A percentile compares a stretch with the other conserved stretches of the same genome.
phyloP scores from a whole-genome alignment of 2,888 invertebrate genomes.

The Salticus scenicus region DNA sequence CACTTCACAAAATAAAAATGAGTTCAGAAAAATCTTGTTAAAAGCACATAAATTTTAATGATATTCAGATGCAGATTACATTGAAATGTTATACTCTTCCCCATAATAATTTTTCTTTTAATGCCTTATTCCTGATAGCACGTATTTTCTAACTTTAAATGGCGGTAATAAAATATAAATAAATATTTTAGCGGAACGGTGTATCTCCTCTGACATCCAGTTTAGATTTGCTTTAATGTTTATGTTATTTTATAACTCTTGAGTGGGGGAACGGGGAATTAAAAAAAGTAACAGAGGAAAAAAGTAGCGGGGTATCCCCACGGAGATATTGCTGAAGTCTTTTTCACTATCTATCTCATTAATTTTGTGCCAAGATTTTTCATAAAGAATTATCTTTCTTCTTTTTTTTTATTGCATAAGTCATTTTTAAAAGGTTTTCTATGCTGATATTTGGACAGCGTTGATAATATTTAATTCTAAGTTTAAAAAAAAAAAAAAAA shows the following conservation, averaged over 20 bases:
- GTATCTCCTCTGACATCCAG: too few relatives aligned
- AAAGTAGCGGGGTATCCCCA: background rate
- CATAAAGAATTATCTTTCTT: too few relatives aligned
- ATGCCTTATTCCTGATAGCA: too few relatives aligned
- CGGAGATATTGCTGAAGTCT: background rate
- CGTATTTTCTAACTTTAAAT: background rate
- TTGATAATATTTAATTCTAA: too few relatives aligned
- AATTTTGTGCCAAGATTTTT: background rate
- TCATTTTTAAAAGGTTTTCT: too few relatives aligned
- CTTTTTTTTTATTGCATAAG: too few relatives aligned
- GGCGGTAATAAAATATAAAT: background rate
- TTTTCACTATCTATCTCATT: background rate
- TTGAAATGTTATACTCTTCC: background rate
- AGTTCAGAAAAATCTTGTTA: too few relatives aligned
- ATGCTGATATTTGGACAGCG: too few relatives aligned
- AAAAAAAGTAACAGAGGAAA: background rate
- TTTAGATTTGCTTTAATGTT: background rate
- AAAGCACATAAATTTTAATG: background rate
- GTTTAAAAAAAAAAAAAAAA: too few relatives aligned
- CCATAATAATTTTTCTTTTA: background rate
- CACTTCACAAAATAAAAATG: too few relatives aligned
- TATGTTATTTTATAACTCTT: background rate
- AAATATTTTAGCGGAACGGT: background rate
- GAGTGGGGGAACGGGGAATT: background rate
- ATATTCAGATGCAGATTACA: background rate